Evolutionary conservation across 1,140 invertebrate species (phyloP), one percentile per base, ranked within the genome.

Genomic region (Grapholita molesta): DNA sequence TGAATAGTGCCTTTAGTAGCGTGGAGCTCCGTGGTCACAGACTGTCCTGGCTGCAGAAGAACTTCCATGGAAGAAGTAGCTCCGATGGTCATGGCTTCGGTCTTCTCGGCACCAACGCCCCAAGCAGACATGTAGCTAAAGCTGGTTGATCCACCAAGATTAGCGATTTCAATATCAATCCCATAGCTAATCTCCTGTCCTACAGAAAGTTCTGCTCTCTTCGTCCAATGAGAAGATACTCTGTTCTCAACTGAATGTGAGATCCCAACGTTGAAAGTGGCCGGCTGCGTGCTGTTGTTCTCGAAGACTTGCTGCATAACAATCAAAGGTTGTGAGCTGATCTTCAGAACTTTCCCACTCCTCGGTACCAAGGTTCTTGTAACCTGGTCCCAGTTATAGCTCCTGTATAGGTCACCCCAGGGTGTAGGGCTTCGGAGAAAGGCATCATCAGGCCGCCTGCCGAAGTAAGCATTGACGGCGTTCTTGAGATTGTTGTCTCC

Each of bases 31-130:
- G 76, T 73, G 0, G 69, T 33, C 0, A 77, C 72, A 0, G 66
- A 67, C 23, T 85, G 79, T 1, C 74, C 70, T 3, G 85, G 85
- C 8, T 73, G 35, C 2, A 87, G 35, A 9, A 57, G 57, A 0
- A 87, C 28, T 33, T 79, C 57, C 3, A 80, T 28, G 0, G 53
- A 69, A 0, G 76, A 64, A 28, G 69, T 38, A 1, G 76, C 73
- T 1, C 75, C 76, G 5, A 84, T 42, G 0, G 74, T 72, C 1
- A 80, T 66, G 0, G 72, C 68, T 33, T 76, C 42, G 0, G 70
- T 67, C 53, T 77, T 80, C 7, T 71, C 69, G 0, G 68, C 32
- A 30, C 72, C 72, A 8, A 76, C 38, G 0, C 81, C 79, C 72
- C 75, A 79, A 18, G 42, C 66, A 0, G 82, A 76, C 0, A 73